Evolutionary conservation across 2,888 invertebrate genomes (phyloP).

Genomic region (Agrochola macilenta): DNA sequence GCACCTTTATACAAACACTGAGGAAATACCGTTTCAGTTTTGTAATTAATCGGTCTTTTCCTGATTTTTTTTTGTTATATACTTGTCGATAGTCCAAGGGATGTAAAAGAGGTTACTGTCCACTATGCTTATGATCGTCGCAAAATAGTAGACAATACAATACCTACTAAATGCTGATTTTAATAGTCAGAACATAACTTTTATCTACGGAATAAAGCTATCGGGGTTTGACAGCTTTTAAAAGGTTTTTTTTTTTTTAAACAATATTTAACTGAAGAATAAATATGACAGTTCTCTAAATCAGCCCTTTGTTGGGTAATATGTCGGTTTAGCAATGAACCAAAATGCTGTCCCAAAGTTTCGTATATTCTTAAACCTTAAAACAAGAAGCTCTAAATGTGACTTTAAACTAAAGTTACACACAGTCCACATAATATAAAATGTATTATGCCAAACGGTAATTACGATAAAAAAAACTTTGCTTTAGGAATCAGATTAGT

Average conservation of each 20-base stretch:
- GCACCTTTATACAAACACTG: conserved; percentile 57
- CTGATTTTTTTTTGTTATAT: neutral
- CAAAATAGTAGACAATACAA: too few relatives aligned
- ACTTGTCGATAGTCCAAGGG: neutral
- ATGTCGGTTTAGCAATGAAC: neutral
- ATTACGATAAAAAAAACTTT: conserved; percentile 16
- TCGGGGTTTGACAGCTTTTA: too few relatives aligned
- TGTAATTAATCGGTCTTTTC: conserved; percentile 13
- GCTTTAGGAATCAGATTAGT: conserved; percentile 30
- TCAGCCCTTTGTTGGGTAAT: neutral
- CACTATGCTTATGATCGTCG: neutral
- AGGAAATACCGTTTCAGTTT: conserved; percentile 28
- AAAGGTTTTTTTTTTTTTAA: too few relatives aligned
- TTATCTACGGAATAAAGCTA: too few relatives aligned
- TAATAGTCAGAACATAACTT: too few relatives aligned
- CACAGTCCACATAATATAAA: neutral
- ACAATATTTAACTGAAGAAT: too few relatives aligned
- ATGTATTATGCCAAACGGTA: conserved; percentile 3
- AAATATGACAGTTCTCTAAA: neutral
- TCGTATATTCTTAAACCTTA: neutral
- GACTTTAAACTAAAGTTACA: neutral
- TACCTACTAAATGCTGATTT: too few relatives aligned
- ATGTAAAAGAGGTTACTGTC: neutral
- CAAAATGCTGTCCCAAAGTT: neutral
- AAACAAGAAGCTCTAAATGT: neutral